A percentile compares a stretch with the other conserved stretches of the same genome.
Evolutionary conservation across 1,140 invertebrate genomes (phyloP).

Genomic region (Glossosoma conforme): DNA sequence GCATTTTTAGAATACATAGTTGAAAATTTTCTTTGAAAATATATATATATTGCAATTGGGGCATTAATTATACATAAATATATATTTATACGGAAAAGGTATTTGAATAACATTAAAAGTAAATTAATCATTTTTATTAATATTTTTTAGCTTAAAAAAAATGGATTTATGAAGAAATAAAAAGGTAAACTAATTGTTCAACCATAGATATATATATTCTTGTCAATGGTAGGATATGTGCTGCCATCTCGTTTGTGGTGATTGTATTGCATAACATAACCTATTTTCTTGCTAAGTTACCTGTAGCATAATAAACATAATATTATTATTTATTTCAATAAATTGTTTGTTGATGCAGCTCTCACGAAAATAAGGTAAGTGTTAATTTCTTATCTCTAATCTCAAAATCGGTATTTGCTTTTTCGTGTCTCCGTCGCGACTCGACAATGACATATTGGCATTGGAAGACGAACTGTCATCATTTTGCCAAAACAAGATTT

Average conservation of each 20-base stretch:
- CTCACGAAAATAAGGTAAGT: conserved; percentile 11
- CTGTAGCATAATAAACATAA: conserved; percentile 11
- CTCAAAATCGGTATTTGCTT: neutral
- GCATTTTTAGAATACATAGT: too few relatives aligned
- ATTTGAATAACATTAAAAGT: too few relatives aligned
- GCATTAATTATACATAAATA: too few relatives aligned
- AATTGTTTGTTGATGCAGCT: conserved; percentile 1
- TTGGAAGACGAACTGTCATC: conserved; percentile 11
- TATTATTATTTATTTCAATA: conserved; percentile 5
- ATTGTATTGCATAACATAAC: conserved; percentile 21
- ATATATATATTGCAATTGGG: too few relatives aligned
- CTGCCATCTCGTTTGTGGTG: conserved; percentile 20
- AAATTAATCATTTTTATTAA: too few relatives aligned
- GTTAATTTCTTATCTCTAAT: neutral
- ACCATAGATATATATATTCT: neutral
- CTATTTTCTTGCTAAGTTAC: conserved; percentile 11
- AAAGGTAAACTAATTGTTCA: neutral
- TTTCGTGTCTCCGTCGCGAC: too few relatives aligned
- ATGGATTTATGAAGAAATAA: neutral
- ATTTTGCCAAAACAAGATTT: conserved; percentile 14
- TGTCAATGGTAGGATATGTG: conserved; percentile 1
- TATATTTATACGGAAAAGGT: too few relatives aligned
- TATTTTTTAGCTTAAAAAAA: neutral
- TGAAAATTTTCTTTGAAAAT: too few relatives aligned
- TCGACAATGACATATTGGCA: too few relatives aligned